These are phyloP conservation scores for Danionella cerebrum DNA, from an alignment of 2,113 vertebrate species.

Conservation along the genomic window DNA sequence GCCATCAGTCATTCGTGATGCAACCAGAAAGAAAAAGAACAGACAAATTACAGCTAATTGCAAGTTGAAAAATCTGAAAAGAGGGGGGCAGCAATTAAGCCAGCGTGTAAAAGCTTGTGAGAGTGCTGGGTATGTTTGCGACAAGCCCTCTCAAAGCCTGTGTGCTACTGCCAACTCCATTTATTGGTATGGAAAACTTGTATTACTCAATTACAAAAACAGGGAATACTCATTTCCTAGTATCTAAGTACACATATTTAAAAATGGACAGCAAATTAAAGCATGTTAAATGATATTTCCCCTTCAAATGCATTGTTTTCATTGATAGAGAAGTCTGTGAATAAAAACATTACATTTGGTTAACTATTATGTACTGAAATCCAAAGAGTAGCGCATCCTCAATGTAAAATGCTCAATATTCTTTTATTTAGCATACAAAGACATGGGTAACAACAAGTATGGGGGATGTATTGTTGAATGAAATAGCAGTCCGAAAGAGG, in stretches of 20 bases:
- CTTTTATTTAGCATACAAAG: background rate
- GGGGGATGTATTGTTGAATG: background rate
- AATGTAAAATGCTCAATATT: background rate
- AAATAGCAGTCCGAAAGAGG: background rate
- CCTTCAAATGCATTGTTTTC: background rate
- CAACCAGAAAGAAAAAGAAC: background rate
- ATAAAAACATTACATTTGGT: constrained; percentile 3
- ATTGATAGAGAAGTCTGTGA: background rate
- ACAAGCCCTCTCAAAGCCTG: background rate
- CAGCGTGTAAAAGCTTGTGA: constrained; percentile 7
- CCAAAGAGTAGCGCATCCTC: background rate
- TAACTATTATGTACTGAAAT: background rate
- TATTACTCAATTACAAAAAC: constrained; percentile 14
- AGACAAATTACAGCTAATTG: constrained; percentile 13
- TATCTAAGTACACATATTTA: background rate
- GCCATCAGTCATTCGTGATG: background rate
- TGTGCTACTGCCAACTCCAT: background rate
- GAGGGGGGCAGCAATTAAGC: background rate
- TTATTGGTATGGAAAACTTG: constrained; percentile 4
- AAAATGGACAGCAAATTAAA: no score
- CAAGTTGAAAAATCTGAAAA: background rate
- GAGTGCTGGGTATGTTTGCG: background rate
- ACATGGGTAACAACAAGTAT: no score
- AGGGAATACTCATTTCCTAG: background rate
- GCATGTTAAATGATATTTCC: constrained; percentile 1